Base-by-base conservation (phyloP, 2,888 invertebrate species). In the Autographa gamma region DNA sequence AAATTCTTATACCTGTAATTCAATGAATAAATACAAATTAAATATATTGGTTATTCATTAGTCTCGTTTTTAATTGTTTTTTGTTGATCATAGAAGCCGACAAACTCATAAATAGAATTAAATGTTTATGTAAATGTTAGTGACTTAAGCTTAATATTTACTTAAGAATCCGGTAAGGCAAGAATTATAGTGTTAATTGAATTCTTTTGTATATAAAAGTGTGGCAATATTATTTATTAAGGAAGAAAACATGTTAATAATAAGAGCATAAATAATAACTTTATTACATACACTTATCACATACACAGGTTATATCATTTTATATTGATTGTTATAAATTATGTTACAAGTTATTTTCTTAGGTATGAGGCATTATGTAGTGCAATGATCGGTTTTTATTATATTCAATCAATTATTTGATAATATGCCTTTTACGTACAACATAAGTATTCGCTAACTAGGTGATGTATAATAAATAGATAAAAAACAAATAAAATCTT, bases 1-100 rank as follows among this genome's bases (percentile, higher is more conserved):
- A 63, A 77, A 77, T 77, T 71, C 38, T 66, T 25, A 58, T 13
- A 64, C 38, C 16, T 60, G 60, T 41, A 32, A 43, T 66, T 60
- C 31, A 38, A 19, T 62, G 43, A 54, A 48, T 48, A 48, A n/a
- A n/a, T n/a, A n/a, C 48, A 48, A 43, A n/a, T 0, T n/a, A 16
- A 38, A 11, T 2, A 38, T 11, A 38, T 38, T 8, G 34, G 11
- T 38, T 38, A 38, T 38, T 11, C 11, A 38, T 38, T n/a, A 16
- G 48, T 48, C 48, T 48, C 48, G n/a, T 16, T n/a, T 48, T 7
- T n/a, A 48, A 48, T n/a, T 16, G 43, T 43, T 48, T n/a, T n/a
- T n/a, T 48, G n/a, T 8, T 7, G 48, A 48, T 43, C 43, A 16
- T 48, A 48, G 16, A 48, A n/a, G 48, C 48, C 48, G 48, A 16